Base-by-base conservation (phyloP, 2,113 vertebrate species). In the Morone chrysops region DNA sequence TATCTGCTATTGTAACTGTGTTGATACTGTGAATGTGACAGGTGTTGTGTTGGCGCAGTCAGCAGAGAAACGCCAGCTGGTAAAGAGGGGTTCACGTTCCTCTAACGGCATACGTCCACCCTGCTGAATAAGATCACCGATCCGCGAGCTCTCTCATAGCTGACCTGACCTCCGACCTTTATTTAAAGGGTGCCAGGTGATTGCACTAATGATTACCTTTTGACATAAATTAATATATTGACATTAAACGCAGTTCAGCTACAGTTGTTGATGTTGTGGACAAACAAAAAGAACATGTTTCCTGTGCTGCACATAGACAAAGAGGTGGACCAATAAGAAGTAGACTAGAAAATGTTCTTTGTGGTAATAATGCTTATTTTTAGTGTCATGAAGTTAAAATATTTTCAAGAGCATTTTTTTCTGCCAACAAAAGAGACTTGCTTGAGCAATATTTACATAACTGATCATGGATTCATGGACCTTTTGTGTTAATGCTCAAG, bases 131-230 rank as follows among this genome's bases (percentile, higher is more conserved):
- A 54, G 22, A 56, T 76, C 22, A 20, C 17, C 20, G 36, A 51
- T 8, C 48, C 10, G 40, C 18, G 43, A 45, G 59, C 17, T 13
- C 48, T 38, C 50, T 11, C 51, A 40, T 12, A 14, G 40, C 48
- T 51, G 51, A 53, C 36, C 11, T 81, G 60, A 86, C 72, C 45
- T 86, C 20, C 71, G 67, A 79, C 59, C 67, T 74, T 8, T 78
- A 18, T 66, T 25, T 10, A 43, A 31, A 68, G 13, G 51, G 4
- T 4, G 16, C 11, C 60, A 31, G n/a, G 12, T 16, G 2, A 17
- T 60, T 57, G 4, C 41, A 12, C 14, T 53, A 36, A 60, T 71
- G 38, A 57, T 51, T n/a, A 43, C 3, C 1, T 62, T 63, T 2
- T 54, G 31, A 59, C 38, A 11, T 16, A 6, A 12, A 17, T 31